Conservation (phyloP, 2,113 vertebrate species). For the Hydrochoerus hydrochaeris region DNA sequence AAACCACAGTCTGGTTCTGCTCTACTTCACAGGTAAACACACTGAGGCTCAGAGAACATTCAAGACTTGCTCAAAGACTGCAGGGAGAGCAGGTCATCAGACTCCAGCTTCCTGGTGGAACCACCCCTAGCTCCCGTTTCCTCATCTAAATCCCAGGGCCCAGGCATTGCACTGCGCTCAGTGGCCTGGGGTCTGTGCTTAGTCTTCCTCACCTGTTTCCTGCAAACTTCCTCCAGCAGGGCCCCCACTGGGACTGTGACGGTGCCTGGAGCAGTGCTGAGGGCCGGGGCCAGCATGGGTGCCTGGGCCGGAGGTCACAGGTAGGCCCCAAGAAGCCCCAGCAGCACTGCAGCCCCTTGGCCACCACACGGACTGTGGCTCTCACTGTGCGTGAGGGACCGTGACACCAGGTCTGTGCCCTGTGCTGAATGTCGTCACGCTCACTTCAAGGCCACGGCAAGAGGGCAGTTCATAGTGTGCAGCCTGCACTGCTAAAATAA, state of each 20-base stretch:
- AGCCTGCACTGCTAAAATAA: conserved; percentile 69
- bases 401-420: conserved; percentile 69
- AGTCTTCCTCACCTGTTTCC: background rate
- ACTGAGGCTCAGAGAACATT: background rate
- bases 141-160: background rate
- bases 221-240: background rate
- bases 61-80: background rate
- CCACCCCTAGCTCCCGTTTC: background rate
- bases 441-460: conserved; percentile 55
- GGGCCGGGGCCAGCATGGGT: background rate
- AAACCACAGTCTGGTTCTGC: background rate
- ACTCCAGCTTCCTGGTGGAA: background rate
- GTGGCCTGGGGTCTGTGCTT: background rate
- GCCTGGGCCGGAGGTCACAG: background rate
- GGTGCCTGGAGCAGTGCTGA: background rate
- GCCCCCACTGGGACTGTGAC: background rate
- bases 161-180: background rate
- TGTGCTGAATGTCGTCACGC: conserved; percentile 56
- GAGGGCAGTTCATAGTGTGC: conserved; percentile 3
- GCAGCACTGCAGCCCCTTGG: background rate
- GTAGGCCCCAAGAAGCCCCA: background rate
- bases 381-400: conserved; percentile 56
- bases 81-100: background rate
- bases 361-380: conserved; percentile 50
- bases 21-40: background rate